A percentile compares a stretch with the other conserved stretches of the same genome.
Conservation (phyloP, 2,113 vertebrate species). For the Macaca fascicularis region DNA sequence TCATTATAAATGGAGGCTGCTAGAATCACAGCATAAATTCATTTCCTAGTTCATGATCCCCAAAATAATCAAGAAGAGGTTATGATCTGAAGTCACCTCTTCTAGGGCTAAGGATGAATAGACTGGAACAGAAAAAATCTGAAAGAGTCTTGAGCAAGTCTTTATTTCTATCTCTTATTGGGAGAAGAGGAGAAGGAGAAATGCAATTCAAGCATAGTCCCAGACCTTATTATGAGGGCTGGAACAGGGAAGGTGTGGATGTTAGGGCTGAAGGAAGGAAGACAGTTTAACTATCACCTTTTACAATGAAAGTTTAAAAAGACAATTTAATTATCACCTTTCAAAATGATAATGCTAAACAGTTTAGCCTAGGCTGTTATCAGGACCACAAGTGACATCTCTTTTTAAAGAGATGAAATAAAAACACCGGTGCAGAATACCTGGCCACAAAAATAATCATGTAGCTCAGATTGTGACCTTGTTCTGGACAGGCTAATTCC, state of each 20-base stretch:
- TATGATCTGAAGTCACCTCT: not conserved
- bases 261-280: conserved; percentile 46
- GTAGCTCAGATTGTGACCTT: not conserved
- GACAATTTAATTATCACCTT: conserved; percentile 74
- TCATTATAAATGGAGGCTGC: conserved; percentile 74
- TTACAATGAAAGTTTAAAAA: conserved; percentile 62
- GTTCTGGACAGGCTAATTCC: not conserved
- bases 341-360: conserved; percentile 72
- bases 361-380: conserved; percentile 66
- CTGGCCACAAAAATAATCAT: not conserved
- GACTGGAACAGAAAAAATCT: not conserved
- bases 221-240: conserved; percentile 66
- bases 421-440: conserved; percentile 27
- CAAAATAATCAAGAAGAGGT: conserved; percentile 74
- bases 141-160: not conserved
- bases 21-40: conserved; percentile 74
- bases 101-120: not conserved
- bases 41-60: conserved; percentile 76
- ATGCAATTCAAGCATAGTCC: not conserved
- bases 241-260: conserved; percentile 69
- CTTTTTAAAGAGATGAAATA: conserved; percentile 60
- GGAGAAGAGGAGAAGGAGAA: conserved; percentile 4
- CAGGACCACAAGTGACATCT: conserved; percentile 45
- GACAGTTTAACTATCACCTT: conserved; percentile 77
- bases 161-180: not conserved